These are phyloP conservation scores for Trimorus sp. DNA, from an alignment of 2,888 invertebrate species.

Conservation along the genomic window DNA sequence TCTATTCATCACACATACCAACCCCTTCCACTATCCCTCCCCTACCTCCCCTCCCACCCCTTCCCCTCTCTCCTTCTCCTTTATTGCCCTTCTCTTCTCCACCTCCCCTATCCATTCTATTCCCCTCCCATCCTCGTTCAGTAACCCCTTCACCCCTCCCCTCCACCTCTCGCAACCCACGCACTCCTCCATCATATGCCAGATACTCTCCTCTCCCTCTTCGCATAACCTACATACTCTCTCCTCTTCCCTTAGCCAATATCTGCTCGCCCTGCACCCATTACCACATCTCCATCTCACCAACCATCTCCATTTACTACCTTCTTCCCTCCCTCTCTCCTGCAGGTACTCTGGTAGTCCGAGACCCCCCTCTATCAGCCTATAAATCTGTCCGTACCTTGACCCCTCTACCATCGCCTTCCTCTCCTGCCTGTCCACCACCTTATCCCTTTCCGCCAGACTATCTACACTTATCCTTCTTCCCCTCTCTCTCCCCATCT, in stretches of 20 bases:
- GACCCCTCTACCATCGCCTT: too few species aligned
- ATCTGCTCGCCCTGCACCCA: not conserved
- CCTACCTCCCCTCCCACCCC: not conserved
- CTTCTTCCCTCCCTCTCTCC: not conserved
- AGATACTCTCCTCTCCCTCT: not conserved
- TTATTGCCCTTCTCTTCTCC: not conserved
- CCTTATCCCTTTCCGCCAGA: too few species aligned
- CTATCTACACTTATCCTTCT: not conserved
- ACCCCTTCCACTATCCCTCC: slow-evolving; percentile 5
- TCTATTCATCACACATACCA: not conserved
- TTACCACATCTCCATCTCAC: slow-evolving; percentile 13
- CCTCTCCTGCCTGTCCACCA: too few species aligned
- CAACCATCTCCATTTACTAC: not conserved
- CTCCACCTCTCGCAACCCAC: too few species aligned
- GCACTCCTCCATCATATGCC: not conserved
- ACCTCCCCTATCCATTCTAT: too few species aligned
- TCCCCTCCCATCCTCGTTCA: too few species aligned
- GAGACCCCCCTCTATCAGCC: not conserved
- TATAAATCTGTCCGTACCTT: too few species aligned
- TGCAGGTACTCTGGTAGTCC: not conserved
- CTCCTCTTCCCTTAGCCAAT: not conserved
- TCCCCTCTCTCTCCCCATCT: not conserved
- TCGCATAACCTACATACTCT: not conserved
- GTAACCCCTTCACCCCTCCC: too few species aligned
- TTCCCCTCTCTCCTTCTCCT: not conserved